phyloP scores from a whole-genome alignment of 2,113 vertebrate species.

The Climacteris rufus region DNA sequence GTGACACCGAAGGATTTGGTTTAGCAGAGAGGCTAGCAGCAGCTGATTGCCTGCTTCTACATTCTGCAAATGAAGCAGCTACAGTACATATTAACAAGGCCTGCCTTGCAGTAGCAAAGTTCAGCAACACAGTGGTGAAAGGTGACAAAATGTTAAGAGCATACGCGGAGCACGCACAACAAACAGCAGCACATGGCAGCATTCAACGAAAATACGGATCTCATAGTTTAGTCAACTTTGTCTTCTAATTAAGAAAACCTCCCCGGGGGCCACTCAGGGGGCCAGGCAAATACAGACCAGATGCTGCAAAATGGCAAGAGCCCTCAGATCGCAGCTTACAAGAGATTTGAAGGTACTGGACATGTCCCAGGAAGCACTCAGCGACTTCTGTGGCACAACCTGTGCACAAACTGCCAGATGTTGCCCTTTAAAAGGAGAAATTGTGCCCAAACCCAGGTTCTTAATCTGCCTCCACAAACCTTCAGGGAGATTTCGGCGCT shows the following conservation, averaged over 20 bases:
- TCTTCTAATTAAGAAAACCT: slow-evolving; percentile 9
- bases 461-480: neutral
- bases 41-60: slow-evolving; percentile 89
- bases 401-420: neutral
- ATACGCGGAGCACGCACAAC: neutral
- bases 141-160: slow-evolving; percentile 16
- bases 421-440: neutral
- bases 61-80: slow-evolving; percentile 80
- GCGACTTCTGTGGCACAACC: neutral
- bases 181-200: slow-evolving; percentile 32
- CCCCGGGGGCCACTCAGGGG: neutral
- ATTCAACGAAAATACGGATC: neutral
- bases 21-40: slow-evolving; percentile 82
- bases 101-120: slow-evolving; percentile 9
- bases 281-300: slow-evolving; percentile 26
- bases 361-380: neutral
- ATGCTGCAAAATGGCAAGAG: neutral
- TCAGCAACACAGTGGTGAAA: neutral
- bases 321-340: neutral
- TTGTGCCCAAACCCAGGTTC: neutral
- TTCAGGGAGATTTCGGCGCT: neutral
- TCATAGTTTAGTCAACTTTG: neutral
- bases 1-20: slow-evolving; percentile 85
- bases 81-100: slow-evolving; percentile 58
- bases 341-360: neutral